Evolutionary conservation across 1,140 invertebrate genomes (phyloP).

Genomic region (Ptiloglossa arizonensis): DNA sequence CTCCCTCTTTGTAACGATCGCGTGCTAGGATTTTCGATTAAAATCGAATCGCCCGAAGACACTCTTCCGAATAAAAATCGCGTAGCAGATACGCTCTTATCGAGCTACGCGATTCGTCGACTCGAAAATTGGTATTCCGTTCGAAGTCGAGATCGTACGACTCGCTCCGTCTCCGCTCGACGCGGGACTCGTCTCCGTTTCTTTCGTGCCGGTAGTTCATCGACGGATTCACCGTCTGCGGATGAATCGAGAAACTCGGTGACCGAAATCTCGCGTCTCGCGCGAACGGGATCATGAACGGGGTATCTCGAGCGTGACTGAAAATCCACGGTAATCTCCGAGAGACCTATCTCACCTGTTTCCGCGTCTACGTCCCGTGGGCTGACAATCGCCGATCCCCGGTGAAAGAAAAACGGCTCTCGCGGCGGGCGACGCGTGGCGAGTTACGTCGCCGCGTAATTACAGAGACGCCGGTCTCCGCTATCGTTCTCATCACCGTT

Average conservation of each 20-base stretch:
- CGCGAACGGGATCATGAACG: not conserved
- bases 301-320: no score
- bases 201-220: not conserved
- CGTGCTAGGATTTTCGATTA: no score
- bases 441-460: constrained; percentile 24
- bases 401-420: constrained; percentile 13
- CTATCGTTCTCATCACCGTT: constrained; percentile 44
- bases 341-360: no score
- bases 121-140: no score
- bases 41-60: no score
- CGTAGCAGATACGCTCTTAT: no score
- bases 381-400: not conserved
- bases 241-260: not conserved
- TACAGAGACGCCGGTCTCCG: constrained; percentile 8
- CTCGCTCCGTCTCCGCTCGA: no score
- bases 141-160: no score
- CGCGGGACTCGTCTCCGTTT: not conserved
- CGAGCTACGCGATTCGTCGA: no score
- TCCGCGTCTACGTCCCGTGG: not conserved
- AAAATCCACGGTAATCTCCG: not conserved
- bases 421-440: not conserved
- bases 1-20: no score
- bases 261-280: not conserved
- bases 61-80: no score
- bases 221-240: no score